Base-by-base conservation (phyloP, 2,113 vertebrate species). In the Dryoscopus gambensis region DNA sequence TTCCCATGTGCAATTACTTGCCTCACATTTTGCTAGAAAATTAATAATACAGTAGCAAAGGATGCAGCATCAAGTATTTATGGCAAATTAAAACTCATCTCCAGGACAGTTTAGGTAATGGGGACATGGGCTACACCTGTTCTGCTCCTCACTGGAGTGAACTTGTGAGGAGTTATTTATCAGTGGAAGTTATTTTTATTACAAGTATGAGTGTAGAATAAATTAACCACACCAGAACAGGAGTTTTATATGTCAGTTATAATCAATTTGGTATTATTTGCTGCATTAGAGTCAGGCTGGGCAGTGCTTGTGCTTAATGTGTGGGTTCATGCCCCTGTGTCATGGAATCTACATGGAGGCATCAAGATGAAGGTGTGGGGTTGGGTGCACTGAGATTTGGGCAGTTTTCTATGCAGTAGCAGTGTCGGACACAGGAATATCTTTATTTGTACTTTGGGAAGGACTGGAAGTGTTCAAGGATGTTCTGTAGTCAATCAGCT, bases 51-150 rank as follows among this genome's bases (percentile, higher is more conserved):
- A 92, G 60, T 39, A 89, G 83, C 80, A 84, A 94, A 97, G 79
- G 76, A 96, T 93, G 88, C 86, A 71, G 76, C 95, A 93, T 96
- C 19, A 97, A 95, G 78, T 96, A 96, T 95, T 97, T 64, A 96
- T 94, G 87, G 65, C 63, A 95, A 97, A 97, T 95, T 83, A 95
- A 95, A 95, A 89, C 75, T 82, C 78, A n/a, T 87, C 84, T 95
- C 55, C 60, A 90, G 87, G 92, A 93, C 62, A 86, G 77, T 85
- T 94, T 37, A 60, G 74, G 30, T 79, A 67, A 60, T 11, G 55
- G 62, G 92, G 56, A 82, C 57, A 31, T 9, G 47, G 47, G 20
- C 68, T 55, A 73, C 84, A 84, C 95, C 87, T 95, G 64, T 59
- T 81, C 78, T 86, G 7, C 28, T 79, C 59, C 79, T 87, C 64